A percentile compares a stretch with the other conserved stretches of the same genome.
These are phyloP conservation scores for Myrmecophaga tridactyla DNA, from an alignment of 2,113 vertebrate species.

Conservation along the genomic window DNA sequence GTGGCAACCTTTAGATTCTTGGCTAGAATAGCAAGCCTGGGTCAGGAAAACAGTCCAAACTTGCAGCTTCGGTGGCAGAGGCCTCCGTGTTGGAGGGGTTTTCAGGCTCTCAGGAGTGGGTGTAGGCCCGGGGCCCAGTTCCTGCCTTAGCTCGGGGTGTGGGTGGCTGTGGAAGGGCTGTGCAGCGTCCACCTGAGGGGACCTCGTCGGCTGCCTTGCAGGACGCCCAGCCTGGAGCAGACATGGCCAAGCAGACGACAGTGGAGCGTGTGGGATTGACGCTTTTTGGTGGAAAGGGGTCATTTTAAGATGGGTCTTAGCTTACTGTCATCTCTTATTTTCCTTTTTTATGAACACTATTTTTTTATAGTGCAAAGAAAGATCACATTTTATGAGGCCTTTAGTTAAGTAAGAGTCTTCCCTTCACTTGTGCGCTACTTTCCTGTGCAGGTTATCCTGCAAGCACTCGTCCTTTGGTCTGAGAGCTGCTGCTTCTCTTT, in stretches of 20 bases:
- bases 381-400: background rate
- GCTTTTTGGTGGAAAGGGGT: no score
- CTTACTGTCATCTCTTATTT: background rate
- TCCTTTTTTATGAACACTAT: background rate
- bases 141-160: background rate
- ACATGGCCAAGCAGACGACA: no score
- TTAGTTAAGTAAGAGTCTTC: background rate
- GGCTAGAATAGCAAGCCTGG: background rate
- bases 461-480: background rate
- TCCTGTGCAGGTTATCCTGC: background rate
- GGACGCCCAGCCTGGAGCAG: no score
- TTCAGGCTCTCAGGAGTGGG: background rate
- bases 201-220: no score
- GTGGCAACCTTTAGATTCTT: no score
- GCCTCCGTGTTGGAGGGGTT: accelerated
- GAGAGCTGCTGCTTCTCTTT: background rate
- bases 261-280: no score
- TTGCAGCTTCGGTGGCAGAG: no score
- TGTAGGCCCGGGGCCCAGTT: background rate
- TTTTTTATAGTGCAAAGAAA: constrained; percentile 46
- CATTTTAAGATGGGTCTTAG: background rate
- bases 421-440: background rate
- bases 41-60: background rate
- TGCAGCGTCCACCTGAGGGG: no score
- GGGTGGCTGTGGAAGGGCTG: no score